Percentiles rank a stretch among this genome's conserved stretches.
These are phyloP conservation scores for Lapara coniferarum DNA, from an alignment of 2,888 invertebrate genomes.

Conservation along the genomic window DNA sequence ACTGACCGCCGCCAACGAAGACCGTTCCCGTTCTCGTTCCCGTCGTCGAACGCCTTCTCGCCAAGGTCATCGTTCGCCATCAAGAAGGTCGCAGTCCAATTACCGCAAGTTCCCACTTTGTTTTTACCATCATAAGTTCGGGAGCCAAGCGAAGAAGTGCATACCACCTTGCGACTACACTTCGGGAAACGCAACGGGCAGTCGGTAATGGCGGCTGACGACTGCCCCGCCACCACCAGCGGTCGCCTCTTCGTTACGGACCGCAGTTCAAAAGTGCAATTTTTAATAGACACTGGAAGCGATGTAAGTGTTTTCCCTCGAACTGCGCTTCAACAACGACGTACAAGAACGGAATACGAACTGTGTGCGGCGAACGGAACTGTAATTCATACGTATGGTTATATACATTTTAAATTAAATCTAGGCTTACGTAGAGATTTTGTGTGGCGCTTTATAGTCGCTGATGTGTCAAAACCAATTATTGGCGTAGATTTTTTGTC, in stretches of 20 bases:
- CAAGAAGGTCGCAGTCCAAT: neutral
- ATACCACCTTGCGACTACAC: slow-evolving; percentile 26
- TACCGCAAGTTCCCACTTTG: slow-evolving; percentile 11
- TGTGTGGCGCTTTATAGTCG: slow-evolving; percentile 26
- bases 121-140: slow-evolving; percentile 29
- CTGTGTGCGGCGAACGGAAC: slow-evolving; percentile 25
- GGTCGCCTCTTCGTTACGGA: slow-evolving; percentile 30
- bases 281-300: slow-evolving; percentile 15
- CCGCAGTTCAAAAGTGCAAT: slow-evolving; percentile 6
- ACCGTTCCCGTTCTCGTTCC: neutral
- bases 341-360: neutral
- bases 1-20: neutral
- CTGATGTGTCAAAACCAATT: slow-evolving; percentile 27
- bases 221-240: slow-evolving; percentile 10
- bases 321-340: slow-evolving; percentile 10
- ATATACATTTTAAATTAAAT: slow-evolving; percentile 21
- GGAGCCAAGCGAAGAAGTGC: slow-evolving; percentile 22
- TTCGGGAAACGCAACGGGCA: slow-evolving; percentile 28
- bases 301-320: slow-evolving; percentile 28
- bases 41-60: neutral
- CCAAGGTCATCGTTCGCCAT: neutral
- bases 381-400: slow-evolving; percentile 24
- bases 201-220: slow-evolving; percentile 29
- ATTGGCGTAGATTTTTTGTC: slow-evolving; percentile 28
- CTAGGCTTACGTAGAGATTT: slow-evolving; percentile 26